These are phyloP conservation scores for Indicator maculatus DNA, from an alignment of 2,113 vertebrate genomes.

Conservation along the genomic window DNA sequence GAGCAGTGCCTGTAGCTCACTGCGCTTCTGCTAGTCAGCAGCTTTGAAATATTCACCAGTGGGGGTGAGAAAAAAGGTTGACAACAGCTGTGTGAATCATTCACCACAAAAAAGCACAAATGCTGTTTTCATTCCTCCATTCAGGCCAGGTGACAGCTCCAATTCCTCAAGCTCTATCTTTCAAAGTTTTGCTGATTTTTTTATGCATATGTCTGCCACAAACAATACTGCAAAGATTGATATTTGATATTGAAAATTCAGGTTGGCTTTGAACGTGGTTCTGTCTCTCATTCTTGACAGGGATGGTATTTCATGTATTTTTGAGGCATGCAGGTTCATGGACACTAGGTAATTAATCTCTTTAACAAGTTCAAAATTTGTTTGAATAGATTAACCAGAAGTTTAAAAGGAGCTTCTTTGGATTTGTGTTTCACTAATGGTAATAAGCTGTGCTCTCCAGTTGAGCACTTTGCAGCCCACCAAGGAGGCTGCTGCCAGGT, in stretches of 20 bases:
- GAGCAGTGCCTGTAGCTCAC: accelerated
- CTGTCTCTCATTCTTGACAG: background rate
- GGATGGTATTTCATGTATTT: background rate
- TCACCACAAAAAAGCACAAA: background rate
- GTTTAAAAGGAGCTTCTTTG: background rate
- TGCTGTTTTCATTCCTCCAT: background rate
- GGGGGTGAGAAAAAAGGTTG: background rate
- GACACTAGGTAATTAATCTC: background rate
- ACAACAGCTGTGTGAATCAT: background rate
- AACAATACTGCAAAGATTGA: background rate
- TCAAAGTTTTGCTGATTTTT: background rate
- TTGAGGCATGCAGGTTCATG: background rate
- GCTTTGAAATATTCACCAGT: background rate
- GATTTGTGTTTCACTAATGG: background rate
- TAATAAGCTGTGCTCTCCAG: background rate
- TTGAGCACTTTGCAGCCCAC: background rate
- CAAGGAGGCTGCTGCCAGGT: accelerated
- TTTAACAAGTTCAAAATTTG: background rate
- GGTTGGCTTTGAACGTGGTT: accelerated
- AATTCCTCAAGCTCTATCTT: background rate
- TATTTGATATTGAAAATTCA: background rate
- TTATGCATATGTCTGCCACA: background rate
- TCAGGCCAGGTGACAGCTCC: background rate
- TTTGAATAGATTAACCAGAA: background rate
- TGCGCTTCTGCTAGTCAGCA: background rate